Base-by-base conservation (phyloP, 2,888 invertebrate species). In the Lobophora halterata region DNA sequence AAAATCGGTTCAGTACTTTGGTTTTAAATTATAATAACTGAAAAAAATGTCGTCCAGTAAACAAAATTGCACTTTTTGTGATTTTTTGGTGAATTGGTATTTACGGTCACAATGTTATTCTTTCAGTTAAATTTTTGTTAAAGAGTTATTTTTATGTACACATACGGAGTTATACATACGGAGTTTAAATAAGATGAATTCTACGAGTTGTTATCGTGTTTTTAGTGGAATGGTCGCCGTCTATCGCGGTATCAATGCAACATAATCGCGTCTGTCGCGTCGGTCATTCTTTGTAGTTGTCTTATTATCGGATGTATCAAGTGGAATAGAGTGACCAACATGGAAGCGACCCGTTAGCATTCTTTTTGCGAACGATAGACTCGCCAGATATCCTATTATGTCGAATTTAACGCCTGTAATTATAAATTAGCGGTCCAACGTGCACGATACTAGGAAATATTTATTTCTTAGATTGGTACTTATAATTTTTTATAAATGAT, bases 351-450 rank as follows among this genome's bases (percentile, higher is more conserved):
- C 82, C 80, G 81, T 83, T 82, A 40, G 65, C 63, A 71, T 75
- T 77, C 67, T 76, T 78, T 79, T 80, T 58, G 77, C 76, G 61
- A 78, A 69, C 59, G 57, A 63, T 61, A 55, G 65, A 55, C 58
- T 61, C 65, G 62, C 52, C 47, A 63, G 71, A 67, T 62, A 70
- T 65, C 71, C 69, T 61, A 66, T 72, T 70, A 66, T 60, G 64
- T 54, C 58, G 57, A 71, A 72, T 79, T 78, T 73, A 64, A 77
- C 77, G 75, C 71, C 64, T 67, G 58, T 71, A 73, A 76, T 78
- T 75, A 71, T 65, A 68, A 77, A 74, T 77, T 71, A 71, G 62
- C 61, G 54, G 58, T 52, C 19, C 64, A 64, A 60, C 61, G 57
- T 58, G 61, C 60, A 51, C 5, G 43, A 50, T 54, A 50, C 36